Evolutionary conservation across 2,797 vertebrate species (phyloP), one percentile per base, ranked within the genome.

Genomic region (Eulemur coronatus): DNA sequence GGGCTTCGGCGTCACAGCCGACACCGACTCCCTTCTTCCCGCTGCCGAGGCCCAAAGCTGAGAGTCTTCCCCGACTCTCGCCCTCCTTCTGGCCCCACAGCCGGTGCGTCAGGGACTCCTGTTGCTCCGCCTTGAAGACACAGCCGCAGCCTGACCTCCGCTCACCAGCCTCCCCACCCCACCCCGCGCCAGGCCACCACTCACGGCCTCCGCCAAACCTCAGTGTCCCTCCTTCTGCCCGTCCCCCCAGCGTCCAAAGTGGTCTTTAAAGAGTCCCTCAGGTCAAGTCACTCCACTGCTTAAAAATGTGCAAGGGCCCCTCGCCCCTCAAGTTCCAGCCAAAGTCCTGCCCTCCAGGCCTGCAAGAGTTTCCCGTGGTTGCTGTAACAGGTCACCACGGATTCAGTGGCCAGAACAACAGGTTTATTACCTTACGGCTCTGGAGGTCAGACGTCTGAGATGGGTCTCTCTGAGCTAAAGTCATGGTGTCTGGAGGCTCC

Each of bases 311-410:
- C 35, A 24, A 3, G 5, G 91, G 26, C 20, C 17, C 48, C 0
- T 7, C 5, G 4, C 1, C 24, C 41, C 38, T 20, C 0, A 17
- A 65, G 50, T 0, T n/a, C 17, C 35, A 4, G 73, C 59, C 67
- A 1, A 20, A 18, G 48, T 88, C 50, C 79, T 48, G 24, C 7
- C 52, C 63, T 20, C 22, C 4, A 33, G 82, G 33, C 65, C 93
- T 0, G 2, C 1, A 7, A 0, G 2, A 1, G 35, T 30, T 20
- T 89, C 41, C 84, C 7, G 9, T 0, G 7, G 69, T 24, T 26
- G 30, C 48, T 18, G 6, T 18, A 4, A 78, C 35, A 61, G n/a
- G 1, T 2, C 33, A n/a, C 76, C 10, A 14, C 18, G 13, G 2
- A 24, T 15, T 13, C 2, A 17, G 67, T 0, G 30, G 28, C 22